Conservation (phyloP, 2,888 invertebrate species). For the Uloborus plumipes region DNA sequence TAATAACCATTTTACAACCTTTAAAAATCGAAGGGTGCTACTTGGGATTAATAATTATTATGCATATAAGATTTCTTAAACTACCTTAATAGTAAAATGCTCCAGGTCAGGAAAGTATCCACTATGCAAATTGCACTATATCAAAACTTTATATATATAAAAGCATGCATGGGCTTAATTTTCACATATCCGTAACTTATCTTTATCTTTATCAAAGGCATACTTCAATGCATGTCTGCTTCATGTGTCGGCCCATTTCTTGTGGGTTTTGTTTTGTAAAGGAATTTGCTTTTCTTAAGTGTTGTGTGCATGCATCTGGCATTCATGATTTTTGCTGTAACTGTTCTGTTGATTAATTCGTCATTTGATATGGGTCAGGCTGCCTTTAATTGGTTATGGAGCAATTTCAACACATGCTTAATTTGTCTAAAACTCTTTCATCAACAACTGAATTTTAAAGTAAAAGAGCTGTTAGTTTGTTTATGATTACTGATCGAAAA, state of each 20-base stretch:
- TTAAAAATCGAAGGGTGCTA: too few species aligned
- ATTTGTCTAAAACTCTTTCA: too few species aligned
- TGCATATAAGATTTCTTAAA: too few species aligned
- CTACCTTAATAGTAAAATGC: constrained; percentile 9
- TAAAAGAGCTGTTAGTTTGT: too few species aligned
- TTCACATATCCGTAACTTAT: constrained; percentile 29
- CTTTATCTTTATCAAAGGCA: constrained; percentile 15
- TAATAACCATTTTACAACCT: too few species aligned
- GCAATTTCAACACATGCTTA: too few species aligned
- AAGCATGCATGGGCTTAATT: constrained; percentile 58
- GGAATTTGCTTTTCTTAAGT: constrained; percentile 39
- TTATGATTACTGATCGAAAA: too few species aligned
- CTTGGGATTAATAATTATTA: too few species aligned
- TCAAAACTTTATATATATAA: constrained; percentile 26
- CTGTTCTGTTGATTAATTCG: constrained; percentile 10
- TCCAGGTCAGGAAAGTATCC: constrained; percentile 48
- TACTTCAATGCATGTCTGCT: constrained; percentile 52
- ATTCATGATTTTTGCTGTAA: constrained; percentile 31
- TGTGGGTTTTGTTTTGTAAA: constrained; percentile 21
- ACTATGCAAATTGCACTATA: constrained; percentile 62
- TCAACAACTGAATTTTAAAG: too few species aligned
- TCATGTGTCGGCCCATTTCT: constrained; percentile 33
- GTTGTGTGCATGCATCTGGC: constrained; percentile 62
- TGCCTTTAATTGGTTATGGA: constrained; percentile 19
- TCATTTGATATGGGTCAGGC: constrained; percentile 49